Percentiles rank a stretch among this genome's conserved stretches.
Conservation (phyloP, 2,113 vertebrate genomes). For the Callithrix jacchus region DNA sequence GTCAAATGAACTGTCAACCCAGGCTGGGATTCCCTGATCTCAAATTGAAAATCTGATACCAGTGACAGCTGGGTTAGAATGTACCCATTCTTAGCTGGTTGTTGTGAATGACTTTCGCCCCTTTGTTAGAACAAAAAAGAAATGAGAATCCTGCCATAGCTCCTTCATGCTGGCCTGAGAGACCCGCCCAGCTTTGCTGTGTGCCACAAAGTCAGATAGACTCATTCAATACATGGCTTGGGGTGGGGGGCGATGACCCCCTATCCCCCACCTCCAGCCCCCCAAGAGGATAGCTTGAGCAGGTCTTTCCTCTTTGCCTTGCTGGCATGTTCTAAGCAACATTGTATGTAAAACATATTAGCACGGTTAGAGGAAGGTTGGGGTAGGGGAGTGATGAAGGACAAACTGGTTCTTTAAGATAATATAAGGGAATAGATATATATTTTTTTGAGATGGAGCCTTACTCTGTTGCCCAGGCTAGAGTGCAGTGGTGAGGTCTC, state of each 20-base stretch:
- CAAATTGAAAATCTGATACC: neutral
- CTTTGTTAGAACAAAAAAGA: neutral
- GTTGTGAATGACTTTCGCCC: neutral
- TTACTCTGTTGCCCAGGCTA: neutral
- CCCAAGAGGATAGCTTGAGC: neutral
- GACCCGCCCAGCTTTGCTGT: neutral
- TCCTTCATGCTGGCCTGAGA: neutral
- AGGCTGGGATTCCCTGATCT: neutral
- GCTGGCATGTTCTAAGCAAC: neutral
- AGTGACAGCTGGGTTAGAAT: neutral
- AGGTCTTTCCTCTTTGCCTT: too few relatives aligned
- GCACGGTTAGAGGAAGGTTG: neutral
- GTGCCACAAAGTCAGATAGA: neutral
- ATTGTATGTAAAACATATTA: neutral
- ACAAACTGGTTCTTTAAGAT: neutral
- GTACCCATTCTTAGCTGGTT: neutral
- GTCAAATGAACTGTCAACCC: neutral
- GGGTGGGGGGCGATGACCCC: accelerated
- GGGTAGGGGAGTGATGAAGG: neutral
- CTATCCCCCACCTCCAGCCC: accelerated
- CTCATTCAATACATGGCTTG: neutral
- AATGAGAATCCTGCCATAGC: neutral
- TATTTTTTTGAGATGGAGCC: neutral
- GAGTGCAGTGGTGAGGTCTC: neutral
- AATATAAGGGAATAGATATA: neutral